Evolutionary conservation across 2,113 vertebrate genomes (phyloP), one percentile per base, ranked within the genome.

Genomic region (Microcebus lehilahytsara): DNA sequence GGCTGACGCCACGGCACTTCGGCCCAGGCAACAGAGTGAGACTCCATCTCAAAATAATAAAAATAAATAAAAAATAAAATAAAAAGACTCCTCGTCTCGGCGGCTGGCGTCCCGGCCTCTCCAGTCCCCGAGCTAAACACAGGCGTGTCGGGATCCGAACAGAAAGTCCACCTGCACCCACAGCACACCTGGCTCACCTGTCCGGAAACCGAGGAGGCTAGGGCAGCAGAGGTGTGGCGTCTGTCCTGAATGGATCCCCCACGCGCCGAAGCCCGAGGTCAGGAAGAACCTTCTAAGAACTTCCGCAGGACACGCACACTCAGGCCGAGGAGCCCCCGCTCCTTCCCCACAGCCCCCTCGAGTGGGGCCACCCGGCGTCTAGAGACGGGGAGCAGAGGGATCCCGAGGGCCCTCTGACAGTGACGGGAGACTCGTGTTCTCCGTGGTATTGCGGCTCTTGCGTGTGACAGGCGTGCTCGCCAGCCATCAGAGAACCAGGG

Each of bases 291-390:
- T 30, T 53, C 40, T 7, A 14, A 84, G 58, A 83, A 42, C 16
- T 19, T 71, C 40, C n/a, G 23, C 4, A 22, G 19, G 69, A 32
- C 5, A 16, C 5, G 20, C 46, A 16, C 13, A 5, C 7, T 32
- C 20, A 4, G 22, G 49, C 90, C 6, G 30, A 32, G 3, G 56
- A 8, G 0, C 27, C 25, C 32, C n/a, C 3, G 51, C 9, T 10
- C 7, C 27, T 11, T 19, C 58, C 19, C 4, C 2, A 27, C 2
- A 17, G 9, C 25, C 11, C 11, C 60, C 60, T 13, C 1, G 23
- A 3, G 6, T 6, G 4, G 9, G 17, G 20, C 19, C 11, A 1
- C 23, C 42, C 0, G 0, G 27, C 5, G 8, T 17, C 4, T 13
- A 34, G n/a, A 25, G 8, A 19, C 5, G 17, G 53, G 5, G 17